A percentile compares a stretch with the other conserved stretches of the same genome.
Evolutionary conservation across 2,888 invertebrate genomes (phyloP).

Genomic region (Leucoma salicis): DNA sequence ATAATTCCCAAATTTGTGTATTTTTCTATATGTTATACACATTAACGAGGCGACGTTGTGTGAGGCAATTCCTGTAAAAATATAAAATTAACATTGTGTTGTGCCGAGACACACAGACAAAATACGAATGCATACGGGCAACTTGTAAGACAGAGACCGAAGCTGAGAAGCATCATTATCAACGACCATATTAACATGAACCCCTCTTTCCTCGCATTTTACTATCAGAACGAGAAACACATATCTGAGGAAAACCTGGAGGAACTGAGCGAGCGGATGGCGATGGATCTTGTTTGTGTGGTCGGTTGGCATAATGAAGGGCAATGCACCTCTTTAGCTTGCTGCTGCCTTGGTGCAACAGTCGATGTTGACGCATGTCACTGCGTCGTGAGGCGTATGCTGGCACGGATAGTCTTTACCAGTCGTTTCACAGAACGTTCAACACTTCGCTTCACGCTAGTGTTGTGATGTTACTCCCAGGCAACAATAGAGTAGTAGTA

Average conservation of each 20-base stretch:
- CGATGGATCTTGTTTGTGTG: conserved; percentile 18
- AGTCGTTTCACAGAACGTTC: too few species aligned
- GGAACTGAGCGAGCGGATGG: conserved; percentile 20
- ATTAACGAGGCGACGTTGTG: too few species aligned
- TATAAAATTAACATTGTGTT: conserved; percentile 13
- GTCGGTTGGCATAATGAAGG: conserved; percentile 26
- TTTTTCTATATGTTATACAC: too few species aligned
- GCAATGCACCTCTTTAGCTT: conserved; percentile 49
- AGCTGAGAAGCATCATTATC: conserved; percentile 23
- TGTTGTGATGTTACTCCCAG: too few species aligned
- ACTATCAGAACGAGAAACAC: conserved; percentile 9
- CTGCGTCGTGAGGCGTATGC: conserved; percentile 73
- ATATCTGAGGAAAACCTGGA: conserved; percentile 20
- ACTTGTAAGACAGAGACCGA: conserved; percentile 47
- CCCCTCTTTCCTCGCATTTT: conserved; percentile 24
- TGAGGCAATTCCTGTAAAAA: conserved; percentile 15
- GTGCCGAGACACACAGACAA: conserved; percentile 19
- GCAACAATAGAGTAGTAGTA: too few species aligned
- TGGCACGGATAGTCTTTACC: too few species aligned
- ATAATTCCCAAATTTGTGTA: too few species aligned
- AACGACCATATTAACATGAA: conserved; percentile 34
- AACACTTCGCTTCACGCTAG: too few species aligned
- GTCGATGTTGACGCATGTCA: conserved; percentile 78
- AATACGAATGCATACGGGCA: conserved; percentile 23
- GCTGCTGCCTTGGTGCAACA: conserved; percentile 65